Evolutionary conservation across 2,797 vertebrate species (phyloP).

Genomic region (Falco rusticolus): DNA sequence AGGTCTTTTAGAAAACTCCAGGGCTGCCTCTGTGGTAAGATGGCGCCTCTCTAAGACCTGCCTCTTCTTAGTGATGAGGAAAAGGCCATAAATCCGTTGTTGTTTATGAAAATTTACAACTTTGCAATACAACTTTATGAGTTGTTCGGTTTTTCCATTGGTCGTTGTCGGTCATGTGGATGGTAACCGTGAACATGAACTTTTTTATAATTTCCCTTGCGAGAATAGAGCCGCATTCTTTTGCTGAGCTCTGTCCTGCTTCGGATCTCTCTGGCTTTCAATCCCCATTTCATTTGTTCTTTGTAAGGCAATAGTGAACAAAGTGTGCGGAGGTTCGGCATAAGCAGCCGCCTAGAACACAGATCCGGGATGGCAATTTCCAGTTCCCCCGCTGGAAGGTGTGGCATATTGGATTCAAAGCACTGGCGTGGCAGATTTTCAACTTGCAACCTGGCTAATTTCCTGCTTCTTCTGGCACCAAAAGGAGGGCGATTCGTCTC

Average conservation of each 20-base stretch:
- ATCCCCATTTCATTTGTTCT: conserved; percentile 75
- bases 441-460: conserved; percentile 83
- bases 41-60: conserved; percentile 93
- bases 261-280: conserved; percentile 82
- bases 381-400: conserved; percentile 75
- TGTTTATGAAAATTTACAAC: conserved; percentile 99
- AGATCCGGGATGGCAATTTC: conserved; percentile 69
- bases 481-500: conserved; percentile 80
- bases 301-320: conserved; percentile 79
- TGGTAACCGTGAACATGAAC: conserved; percentile 96
- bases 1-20: conserved; percentile 69
- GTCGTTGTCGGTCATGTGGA: conserved; percentile 90
- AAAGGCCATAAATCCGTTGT: conserved; percentile 98
- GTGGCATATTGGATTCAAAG: conserved; percentile 77
- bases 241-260: conserved; percentile 85
- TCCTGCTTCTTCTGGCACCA: conserved; percentile 83
- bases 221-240: conserved; percentile 94
- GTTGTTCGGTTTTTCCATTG: conserved; percentile 89
- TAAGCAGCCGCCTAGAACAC: conserved; percentile 60
- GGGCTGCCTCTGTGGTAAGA: conserved; percentile 87
- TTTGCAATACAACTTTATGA: conserved; percentile 98
- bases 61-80: conserved; percentile 88
- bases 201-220: conserved; percentile 98
- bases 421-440: conserved; percentile 78
- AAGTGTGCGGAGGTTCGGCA: conserved; percentile 67